Evolutionary conservation across 53 echinoderm and acorn worm species (phyloP).

Genomic region (Astropecten irregularis): DNA sequence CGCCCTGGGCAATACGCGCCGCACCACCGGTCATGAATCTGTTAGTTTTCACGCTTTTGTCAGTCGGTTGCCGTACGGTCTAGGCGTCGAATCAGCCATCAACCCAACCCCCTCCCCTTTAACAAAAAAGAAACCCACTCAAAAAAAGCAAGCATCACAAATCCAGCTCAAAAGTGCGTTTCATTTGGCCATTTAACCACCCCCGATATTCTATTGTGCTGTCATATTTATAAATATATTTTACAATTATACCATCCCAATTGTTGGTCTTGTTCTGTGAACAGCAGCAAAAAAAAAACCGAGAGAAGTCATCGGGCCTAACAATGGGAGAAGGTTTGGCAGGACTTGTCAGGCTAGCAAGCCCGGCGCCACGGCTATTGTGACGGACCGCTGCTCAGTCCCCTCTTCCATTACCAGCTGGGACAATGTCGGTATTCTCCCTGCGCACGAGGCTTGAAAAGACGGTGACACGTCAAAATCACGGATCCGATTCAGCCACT

Average conservation of each 20-base stretch:
- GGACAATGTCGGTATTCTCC: slow-evolving; percentile 27
- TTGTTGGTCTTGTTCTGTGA: too few species aligned
- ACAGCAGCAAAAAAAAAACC: too few species aligned
- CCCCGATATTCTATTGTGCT: neutral
- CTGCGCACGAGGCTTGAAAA: slow-evolving; percentile 16
- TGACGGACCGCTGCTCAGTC: neutral
- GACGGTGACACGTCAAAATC: slow-evolving; percentile 46
- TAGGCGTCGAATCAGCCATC: neutral
- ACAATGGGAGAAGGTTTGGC: too few species aligned
- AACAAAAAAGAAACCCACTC: neutral
- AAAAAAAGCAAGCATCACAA: neutral
- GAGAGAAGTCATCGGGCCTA: too few species aligned
- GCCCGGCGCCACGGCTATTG: slow-evolving; percentile 41
- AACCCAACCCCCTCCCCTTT: too few species aligned
- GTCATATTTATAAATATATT: neutral
- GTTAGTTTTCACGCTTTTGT: slow-evolving; percentile 4
- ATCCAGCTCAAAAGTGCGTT: slow-evolving; percentile 16
- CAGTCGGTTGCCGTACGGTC: too few species aligned
- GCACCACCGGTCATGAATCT: neutral
- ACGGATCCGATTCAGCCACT: neutral
- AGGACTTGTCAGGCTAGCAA: slow-evolving; percentile 1
- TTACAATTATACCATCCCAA: neutral
- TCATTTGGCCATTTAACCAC: slow-evolving; percentile 47
- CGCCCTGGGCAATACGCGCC: slow-evolving; percentile 10
- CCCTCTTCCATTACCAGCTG: neutral